Percentiles rank a stretch among this genome's conserved stretches.
phyloP scores from a whole-genome alignment of 2,797 vertebrate genomes.

The Alcedo atthis region DNA sequence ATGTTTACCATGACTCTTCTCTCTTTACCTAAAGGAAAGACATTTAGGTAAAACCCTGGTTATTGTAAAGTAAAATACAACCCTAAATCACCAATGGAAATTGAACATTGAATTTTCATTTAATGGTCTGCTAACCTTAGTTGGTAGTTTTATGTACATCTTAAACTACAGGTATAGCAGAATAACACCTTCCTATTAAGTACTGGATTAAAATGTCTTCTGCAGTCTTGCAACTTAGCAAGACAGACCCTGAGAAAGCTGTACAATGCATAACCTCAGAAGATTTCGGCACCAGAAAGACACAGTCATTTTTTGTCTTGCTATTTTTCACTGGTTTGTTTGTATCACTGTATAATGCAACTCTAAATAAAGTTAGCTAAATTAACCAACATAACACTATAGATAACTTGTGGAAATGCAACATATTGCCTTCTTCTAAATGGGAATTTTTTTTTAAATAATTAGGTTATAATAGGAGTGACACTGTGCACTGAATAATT shows the following conservation, averaged over 20 bases:
- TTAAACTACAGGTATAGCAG: background rate
- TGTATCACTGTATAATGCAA: background rate
- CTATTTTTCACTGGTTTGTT: background rate
- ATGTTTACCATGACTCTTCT: background rate
- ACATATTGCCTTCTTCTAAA: constrained; percentile 43
- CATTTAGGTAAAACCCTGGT: background rate
- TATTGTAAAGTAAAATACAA: background rate
- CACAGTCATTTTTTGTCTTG: background rate
- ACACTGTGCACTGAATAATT: constrained; percentile 48
- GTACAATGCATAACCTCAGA: background rate
- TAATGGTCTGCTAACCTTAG: background rate
- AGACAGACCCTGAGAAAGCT: background rate
- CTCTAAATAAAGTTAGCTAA: background rate
- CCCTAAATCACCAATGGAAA: background rate
- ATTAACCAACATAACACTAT: background rate
- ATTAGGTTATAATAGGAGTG: constrained; percentile 41
- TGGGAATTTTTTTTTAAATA: constrained; percentile 56
- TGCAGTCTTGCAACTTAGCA: background rate
- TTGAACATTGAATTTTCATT: background rate
- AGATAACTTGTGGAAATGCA: constrained; percentile 47
- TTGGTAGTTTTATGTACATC: background rate
- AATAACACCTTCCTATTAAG: background rate
- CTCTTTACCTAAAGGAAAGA: background rate
- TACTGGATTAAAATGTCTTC: background rate
- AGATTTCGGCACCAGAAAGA: background rate